phyloP scores from a whole-genome alignment of 2,888 invertebrate species.

The Amphipoea oculea region DNA sequence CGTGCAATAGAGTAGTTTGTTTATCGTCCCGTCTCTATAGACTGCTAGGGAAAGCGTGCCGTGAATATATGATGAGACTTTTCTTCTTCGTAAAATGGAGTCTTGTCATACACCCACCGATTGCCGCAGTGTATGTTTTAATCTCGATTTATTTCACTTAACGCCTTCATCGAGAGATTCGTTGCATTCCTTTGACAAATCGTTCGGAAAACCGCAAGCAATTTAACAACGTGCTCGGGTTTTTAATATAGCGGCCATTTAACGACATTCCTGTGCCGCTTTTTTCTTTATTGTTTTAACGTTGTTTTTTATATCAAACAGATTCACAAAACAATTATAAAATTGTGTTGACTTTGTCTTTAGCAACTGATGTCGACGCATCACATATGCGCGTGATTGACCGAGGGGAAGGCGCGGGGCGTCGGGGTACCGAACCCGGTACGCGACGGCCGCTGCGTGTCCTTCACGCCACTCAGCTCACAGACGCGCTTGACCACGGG shows the following conservation, averaged over 20 bases:
- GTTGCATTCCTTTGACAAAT: conserved; percentile 64
- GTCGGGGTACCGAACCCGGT: too few species aligned
- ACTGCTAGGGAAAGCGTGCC: conserved; percentile 59
- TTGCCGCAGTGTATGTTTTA: conserved; percentile 57
- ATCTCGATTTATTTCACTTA: conserved; percentile 65
- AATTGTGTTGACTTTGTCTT: conserved; percentile 14
- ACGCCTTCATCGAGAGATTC: conserved; percentile 41
- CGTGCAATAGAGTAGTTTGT: conserved; percentile 68
- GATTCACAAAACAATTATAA: not conserved
- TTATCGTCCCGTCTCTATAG: conserved; percentile 64
- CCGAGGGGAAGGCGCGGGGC: too few species aligned
- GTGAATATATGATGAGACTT: conserved; percentile 66
- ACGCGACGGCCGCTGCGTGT: too few species aligned
- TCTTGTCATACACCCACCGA: conserved; percentile 46
- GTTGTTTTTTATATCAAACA: conserved; percentile 14
- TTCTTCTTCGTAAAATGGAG: conserved; percentile 60
- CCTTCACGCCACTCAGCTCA: too few species aligned
- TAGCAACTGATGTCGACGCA: too few species aligned
- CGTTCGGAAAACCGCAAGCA: conserved; percentile 52
- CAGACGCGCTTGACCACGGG: too few species aligned
- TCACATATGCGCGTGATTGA: too few species aligned
- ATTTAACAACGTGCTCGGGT: conserved; percentile 44
- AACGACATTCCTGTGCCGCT: conserved; percentile 10
- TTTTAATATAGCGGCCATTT: conserved; percentile 47
- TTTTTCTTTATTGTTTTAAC: conserved; percentile 35